Evolutionary conservation across 2,113 vertebrate species (phyloP).

Genomic region (Dendropsophus ebraccatus): DNA sequence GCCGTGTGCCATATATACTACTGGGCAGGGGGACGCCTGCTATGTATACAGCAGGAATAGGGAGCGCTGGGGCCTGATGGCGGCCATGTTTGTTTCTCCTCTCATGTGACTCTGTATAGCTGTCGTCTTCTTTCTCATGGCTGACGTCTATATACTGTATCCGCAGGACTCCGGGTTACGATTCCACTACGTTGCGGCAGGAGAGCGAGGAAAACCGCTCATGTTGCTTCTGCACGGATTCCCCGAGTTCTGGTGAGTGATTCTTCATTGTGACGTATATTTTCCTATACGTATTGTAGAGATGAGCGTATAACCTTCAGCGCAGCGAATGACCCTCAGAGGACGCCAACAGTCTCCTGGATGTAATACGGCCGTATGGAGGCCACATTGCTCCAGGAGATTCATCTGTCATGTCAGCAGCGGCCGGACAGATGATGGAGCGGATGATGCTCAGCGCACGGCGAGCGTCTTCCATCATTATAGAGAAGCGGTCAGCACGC

Average conservation of each 20-base stretch:
- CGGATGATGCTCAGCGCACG: neutral
- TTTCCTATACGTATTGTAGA: neutral
- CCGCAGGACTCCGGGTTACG: slow-evolving; percentile 92
- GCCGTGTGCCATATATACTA: no score
- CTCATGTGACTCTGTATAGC: no score
- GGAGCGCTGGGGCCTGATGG: no score
- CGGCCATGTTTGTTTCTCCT: no score
- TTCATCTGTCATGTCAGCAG: neutral
- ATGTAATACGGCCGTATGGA: neutral
- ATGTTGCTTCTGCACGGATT: slow-evolving; percentile 96
- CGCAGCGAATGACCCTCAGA: neutral
- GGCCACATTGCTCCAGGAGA: neutral
- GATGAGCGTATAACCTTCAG: neutral
- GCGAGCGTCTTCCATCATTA: neutral
- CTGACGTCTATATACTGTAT: neutral
- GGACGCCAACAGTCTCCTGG: neutral
- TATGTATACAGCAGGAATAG: no score
- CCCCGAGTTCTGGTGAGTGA: slow-evolving; percentile 95
- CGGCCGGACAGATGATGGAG: neutral
- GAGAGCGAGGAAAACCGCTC: slow-evolving; percentile 94
- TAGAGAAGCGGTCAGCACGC: no score
- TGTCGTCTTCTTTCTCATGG: no score
- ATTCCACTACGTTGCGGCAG: slow-evolving; percentile 96
- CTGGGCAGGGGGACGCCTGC: no score
- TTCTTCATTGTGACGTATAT: neutral